Evolutionary conservation across 2,113 vertebrate species (phyloP), one percentile per base, ranked within the genome.

Genomic region (Zapus hudsonius): DNA sequence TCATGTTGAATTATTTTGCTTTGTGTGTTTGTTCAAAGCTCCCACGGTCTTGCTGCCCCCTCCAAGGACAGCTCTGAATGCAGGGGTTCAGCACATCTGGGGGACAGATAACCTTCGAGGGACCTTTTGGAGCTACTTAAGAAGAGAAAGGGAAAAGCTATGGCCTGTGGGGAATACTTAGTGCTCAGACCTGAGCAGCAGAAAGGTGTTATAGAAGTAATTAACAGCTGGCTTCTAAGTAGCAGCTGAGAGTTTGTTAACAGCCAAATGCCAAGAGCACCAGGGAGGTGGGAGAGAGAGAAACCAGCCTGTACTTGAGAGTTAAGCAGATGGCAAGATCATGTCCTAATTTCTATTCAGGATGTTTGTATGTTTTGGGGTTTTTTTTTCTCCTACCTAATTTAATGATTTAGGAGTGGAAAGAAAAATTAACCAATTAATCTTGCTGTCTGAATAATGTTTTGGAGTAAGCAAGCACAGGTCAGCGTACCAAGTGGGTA

Each of bases 361-460:
- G 36, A 87, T n/a, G 47, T 61, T 19, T 44, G 63, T 55, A 33
- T 55, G 74, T 76, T 70, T 27, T 3, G 20, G 12, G 1, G 57
- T 9, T 57, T 33, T 59, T 23, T 25, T 8, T 29, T 38, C n/a
- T 38, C 5, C 44, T 25, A 29, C 63, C 61, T 96, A 89, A 95
- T 93, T 89, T 94, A 82, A 93, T 84, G 66, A 88, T 90, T 96
- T 87, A 52, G 59, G 85, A 87, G 82, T 74, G 47, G 90, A 90
- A 96, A 94, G 88, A 87, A 96, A 97, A 96, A 74, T 93, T 74
- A 94, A 85, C 85, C 42, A 59, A 44, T 94, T 75, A 85, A 67
- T 94, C 52, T 64, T 81, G 59, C 82, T 73, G 69, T 76, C 90
- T 85, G 90, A 94, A 94, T 87, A 94, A 84, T 95, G 92, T 92